These are phyloP conservation scores for Nasonovia ribisnigri DNA, from an alignment of 2,888 invertebrate species.

Conservation along the genomic window DNA sequence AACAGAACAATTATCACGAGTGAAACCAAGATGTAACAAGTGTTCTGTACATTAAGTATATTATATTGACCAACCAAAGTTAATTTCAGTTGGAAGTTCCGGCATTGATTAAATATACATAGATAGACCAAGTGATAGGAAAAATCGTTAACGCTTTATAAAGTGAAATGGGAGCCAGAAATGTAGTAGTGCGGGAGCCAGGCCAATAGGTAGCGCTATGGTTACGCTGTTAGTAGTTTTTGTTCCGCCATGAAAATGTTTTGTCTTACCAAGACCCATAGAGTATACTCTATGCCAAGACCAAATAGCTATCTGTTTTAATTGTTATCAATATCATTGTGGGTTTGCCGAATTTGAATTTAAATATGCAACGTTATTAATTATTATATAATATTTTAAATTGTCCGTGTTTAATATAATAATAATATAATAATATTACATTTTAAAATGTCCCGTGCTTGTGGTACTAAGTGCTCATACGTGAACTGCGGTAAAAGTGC, in stretches of 20 bases:
- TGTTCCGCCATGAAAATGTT: too few relatives aligned
- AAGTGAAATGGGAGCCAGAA: slow-evolving; percentile 15
- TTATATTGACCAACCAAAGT: too few relatives aligned
- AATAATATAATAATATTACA: background rate
- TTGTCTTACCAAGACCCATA: background rate
- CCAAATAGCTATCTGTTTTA: background rate
- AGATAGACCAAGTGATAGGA: slow-evolving; percentile 10
- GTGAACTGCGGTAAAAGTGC: too few relatives aligned
- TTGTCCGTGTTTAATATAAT: background rate
- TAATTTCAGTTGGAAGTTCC: too few relatives aligned
- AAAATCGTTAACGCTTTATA: slow-evolving; percentile 12
- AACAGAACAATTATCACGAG: too few relatives aligned
- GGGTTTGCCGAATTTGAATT: background rate
- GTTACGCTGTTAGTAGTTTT: background rate
- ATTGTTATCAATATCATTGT: background rate
- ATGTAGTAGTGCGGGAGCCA: slow-evolving; percentile 19
- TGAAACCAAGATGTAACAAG: too few relatives aligned
- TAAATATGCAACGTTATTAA: background rate
- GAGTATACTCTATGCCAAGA: too few relatives aligned
- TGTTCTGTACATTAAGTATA: too few relatives aligned
- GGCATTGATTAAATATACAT: slow-evolving; percentile 35
- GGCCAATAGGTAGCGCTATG: background rate
- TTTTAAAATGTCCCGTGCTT: slow-evolving; percentile 14
- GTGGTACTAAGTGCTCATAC: too few relatives aligned
- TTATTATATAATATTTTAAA: background rate